Percentiles rank a stretch among this genome's conserved stretches.
phyloP scores from a whole-genome alignment of 2,113 vertebrate genomes.

The Eolophus roseicapilla region DNA sequence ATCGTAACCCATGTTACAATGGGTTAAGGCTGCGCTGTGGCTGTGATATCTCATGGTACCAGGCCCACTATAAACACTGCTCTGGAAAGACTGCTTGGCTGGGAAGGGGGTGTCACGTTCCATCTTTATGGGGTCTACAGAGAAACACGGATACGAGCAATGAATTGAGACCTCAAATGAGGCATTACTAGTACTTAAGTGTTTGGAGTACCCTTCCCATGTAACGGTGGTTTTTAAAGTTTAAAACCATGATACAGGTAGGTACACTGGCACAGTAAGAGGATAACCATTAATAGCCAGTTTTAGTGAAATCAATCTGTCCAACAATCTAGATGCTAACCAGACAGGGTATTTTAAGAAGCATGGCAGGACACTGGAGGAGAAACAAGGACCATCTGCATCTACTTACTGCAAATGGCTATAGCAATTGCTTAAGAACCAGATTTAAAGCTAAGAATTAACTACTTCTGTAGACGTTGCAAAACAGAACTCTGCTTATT shows the following conservation, averaged over 20 bases:
- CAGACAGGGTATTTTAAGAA: not conserved
- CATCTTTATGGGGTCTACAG: not conserved
- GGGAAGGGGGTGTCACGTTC: no score
- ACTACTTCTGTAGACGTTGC: not conserved
- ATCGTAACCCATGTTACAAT: not conserved
- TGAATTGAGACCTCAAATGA: not conserved
- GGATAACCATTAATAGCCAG: not conserved
- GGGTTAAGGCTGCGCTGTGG: no score
- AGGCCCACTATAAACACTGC: no score
- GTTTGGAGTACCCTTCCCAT: not conserved
- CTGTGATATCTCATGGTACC: no score
- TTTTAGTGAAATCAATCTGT: not conserved
- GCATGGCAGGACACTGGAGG: not conserved
- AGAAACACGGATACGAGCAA: not conserved
- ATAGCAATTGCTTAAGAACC: not conserved
- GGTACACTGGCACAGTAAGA: not conserved
- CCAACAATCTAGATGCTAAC: not conserved
- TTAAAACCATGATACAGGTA: not conserved
- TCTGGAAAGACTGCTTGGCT: no score
- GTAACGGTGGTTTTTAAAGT: rapidly evolving
- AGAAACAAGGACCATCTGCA: not conserved
- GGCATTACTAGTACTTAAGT: not conserved
- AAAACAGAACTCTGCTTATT: not conserved
- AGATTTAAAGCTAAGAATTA: not conserved
- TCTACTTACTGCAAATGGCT: not conserved